A percentile compares a stretch with the other conserved stretches of the same genome.
These are phyloP conservation scores for Ctenomys sociabilis DNA, from an alignment of 2,113 vertebrate species.

Conservation along the genomic window DNA sequence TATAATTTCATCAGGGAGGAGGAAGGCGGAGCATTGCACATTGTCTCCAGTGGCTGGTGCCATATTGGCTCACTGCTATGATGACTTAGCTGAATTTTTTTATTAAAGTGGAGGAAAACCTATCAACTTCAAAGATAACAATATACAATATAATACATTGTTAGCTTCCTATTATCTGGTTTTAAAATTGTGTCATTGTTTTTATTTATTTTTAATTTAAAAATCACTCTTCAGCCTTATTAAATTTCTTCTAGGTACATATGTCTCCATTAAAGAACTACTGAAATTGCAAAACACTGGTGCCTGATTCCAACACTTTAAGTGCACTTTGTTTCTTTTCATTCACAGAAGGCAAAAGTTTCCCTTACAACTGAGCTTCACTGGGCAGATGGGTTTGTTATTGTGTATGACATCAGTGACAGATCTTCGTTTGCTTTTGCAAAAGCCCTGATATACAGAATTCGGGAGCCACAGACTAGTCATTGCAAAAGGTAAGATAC, in stretches of 20 bases:
- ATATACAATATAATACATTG: too few relatives aligned
- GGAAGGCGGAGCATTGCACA: too few relatives aligned
- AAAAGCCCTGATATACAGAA: slow-evolving; percentile 89
- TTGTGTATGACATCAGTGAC: slow-evolving; percentile 94
- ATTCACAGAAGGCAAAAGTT: slow-evolving; percentile 86
- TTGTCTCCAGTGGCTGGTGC: too few relatives aligned
- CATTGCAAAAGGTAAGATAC: slow-evolving; percentile 89
- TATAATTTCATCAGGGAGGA: too few relatives aligned
- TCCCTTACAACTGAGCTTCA: slow-evolving; percentile 88
- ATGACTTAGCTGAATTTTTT: too few relatives aligned
- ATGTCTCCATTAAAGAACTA: slow-evolving; percentile 2
- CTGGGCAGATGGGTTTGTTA: slow-evolving; percentile 93
- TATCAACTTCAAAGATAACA: too few relatives aligned
- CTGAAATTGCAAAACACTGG: background rate
- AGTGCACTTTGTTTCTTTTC: slow-evolving; percentile 62
- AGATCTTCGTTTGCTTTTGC: slow-evolving; percentile 91
- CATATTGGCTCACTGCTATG: too few relatives aligned
- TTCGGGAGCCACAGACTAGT: slow-evolving; percentile 87
- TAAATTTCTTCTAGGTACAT: slow-evolving; percentile 28
- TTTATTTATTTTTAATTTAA: too few relatives aligned
- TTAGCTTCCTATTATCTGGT: too few relatives aligned
- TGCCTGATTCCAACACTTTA: background rate
- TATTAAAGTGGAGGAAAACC: too few relatives aligned
- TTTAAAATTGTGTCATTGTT: too few relatives aligned
- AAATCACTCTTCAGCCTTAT: background rate